A percentile compares a stretch with the other conserved stretches of the same genome.
Evolutionary conservation across 2,797 vertebrate genomes (phyloP).

Genomic region (Brotula barbata): DNA sequence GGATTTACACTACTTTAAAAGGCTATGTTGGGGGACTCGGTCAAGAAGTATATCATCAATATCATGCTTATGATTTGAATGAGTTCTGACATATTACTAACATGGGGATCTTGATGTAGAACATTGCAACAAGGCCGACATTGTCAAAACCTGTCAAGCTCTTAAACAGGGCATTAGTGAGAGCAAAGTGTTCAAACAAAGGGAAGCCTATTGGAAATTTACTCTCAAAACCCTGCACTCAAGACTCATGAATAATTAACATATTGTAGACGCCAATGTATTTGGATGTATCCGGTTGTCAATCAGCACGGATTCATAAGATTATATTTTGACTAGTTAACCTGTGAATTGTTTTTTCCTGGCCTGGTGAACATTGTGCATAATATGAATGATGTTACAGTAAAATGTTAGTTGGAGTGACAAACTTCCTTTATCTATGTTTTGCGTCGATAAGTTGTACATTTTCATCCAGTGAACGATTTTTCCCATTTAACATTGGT

Average conservation of each 20-base stretch:
- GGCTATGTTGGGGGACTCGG: constrained; percentile 46
- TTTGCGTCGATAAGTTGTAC: neutral
- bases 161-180: constrained; percentile 25
- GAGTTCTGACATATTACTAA: constrained; percentile 38
- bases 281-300: constrained; percentile 5
- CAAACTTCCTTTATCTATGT: neutral
- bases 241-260: constrained; percentile 11
- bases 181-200: constrained; percentile 20
- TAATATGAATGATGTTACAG: neutral
- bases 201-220: constrained; percentile 12
- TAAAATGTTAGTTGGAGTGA: neutral
- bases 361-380: neutral
- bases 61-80: constrained; percentile 29
- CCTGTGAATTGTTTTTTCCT: neutral
- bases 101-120: constrained; percentile 7
- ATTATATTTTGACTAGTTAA: constrained; percentile 16
- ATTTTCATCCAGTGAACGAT: neutral
- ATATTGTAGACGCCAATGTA: constrained; percentile 2
- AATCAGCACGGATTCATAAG: constrained; percentile 22
- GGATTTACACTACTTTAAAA: constrained; percentile 72
- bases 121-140: constrained; percentile 2
- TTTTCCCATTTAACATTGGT: no score
- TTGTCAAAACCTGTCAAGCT: constrained; percentile 7
- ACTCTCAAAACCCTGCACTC: constrained; percentile 21
- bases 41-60: constrained; percentile 40